phyloP scores from a whole-genome alignment of 2,888 invertebrate species.

The Hybos culiciformis region DNA sequence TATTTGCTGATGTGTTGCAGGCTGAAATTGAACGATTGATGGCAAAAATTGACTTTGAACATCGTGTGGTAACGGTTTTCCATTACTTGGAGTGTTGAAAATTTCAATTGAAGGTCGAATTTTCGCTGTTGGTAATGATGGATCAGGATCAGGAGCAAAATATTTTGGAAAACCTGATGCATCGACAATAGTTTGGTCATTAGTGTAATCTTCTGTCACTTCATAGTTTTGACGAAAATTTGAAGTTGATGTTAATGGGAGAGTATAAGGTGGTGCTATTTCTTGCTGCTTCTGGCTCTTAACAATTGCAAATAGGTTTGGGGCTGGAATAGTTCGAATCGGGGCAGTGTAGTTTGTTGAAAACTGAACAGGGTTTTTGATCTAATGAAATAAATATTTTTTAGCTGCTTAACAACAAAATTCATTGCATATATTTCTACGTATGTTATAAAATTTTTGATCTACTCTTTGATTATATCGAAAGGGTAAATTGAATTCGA shows the following conservation, averaged over 20 bases:
- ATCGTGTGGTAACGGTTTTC: conserved; percentile 29
- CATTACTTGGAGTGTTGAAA: conserved; percentile 36
- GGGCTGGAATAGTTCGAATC: conserved; percentile 76
- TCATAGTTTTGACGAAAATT: conserved; percentile 35
- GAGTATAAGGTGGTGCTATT: conserved; percentile 17
- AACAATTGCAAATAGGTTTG: conserved; percentile 46
- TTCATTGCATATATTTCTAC: too few species aligned
- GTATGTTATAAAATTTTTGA: too few species aligned
- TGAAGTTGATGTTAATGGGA: conserved; percentile 17
- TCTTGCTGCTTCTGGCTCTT: conserved; percentile 28
- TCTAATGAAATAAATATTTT: conserved; percentile 18
- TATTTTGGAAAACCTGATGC: conserved; percentile 34
- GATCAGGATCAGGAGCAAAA: conserved; percentile 40
- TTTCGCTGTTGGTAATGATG: conserved; percentile 33
- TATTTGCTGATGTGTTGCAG: conserved; percentile 26
- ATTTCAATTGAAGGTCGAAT: conserved; percentile 33
- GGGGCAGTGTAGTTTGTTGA: conserved; percentile 84
- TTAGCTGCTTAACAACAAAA: too few species aligned
- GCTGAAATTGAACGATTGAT: conserved; percentile 27
- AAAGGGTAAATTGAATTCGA: too few species aligned
- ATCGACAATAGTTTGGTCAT: conserved; percentile 33
- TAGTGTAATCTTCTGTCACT: conserved; percentile 40
- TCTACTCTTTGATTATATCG: too few species aligned
- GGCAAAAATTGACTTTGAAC: conserved; percentile 27
- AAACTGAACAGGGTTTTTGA: conserved; percentile 41